phyloP scores from a whole-genome alignment of 2,797 vertebrate species.

The Alauda arvensis region DNA sequence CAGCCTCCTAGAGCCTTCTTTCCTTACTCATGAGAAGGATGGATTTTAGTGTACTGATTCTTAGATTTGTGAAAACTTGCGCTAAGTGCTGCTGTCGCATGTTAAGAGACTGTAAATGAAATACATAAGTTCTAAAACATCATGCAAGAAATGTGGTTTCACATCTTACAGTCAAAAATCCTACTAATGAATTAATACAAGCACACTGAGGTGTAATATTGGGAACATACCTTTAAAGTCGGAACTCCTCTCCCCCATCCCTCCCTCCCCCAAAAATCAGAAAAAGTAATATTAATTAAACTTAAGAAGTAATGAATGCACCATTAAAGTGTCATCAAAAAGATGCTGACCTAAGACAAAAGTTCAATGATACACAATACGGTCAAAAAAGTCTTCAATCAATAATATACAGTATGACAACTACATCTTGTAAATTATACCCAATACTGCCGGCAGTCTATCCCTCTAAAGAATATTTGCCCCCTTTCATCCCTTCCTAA shows the following conservation, averaged over 20 bases:
- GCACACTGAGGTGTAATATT: conserved; percentile 76
- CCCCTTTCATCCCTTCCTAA: conserved; percentile 95
- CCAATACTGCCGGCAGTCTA: conserved; percentile 99
- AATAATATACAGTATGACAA: conserved; percentile 97
- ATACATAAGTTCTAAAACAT: conserved; percentile 72
- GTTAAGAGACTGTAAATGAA: conserved; percentile 75
- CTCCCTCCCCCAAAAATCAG: conserved; percentile 63
- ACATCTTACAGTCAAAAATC: conserved; percentile 78
- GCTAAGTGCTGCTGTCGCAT: conserved; percentile 74
- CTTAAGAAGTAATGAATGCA: conserved; percentile 83
- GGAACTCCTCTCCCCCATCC: conserved; percentile 71
- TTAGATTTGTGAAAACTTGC: conserved; percentile 68
- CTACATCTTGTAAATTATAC: conserved; percentile 98
- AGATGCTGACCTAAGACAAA: conserved; percentile 90
- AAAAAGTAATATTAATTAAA: conserved; percentile 82
- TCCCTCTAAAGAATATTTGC: conserved; percentile 97
- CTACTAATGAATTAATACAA: conserved; percentile 78
- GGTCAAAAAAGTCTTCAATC: conserved; percentile 88
- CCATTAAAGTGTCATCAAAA: conserved; percentile 87
- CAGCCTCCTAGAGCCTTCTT: conserved; percentile 81
- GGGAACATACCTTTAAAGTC: conserved; percentile 77
- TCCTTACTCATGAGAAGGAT: conserved; percentile 71
- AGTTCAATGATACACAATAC: conserved; percentile 90
- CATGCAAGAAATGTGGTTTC: conserved; percentile 80
- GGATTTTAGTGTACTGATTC: conserved; percentile 72